Evolutionary conservation across 2,797 vertebrate genomes (phyloP), one percentile per base, ranked within the genome.

Genomic region (Epinephelus malabaricus): DNA sequence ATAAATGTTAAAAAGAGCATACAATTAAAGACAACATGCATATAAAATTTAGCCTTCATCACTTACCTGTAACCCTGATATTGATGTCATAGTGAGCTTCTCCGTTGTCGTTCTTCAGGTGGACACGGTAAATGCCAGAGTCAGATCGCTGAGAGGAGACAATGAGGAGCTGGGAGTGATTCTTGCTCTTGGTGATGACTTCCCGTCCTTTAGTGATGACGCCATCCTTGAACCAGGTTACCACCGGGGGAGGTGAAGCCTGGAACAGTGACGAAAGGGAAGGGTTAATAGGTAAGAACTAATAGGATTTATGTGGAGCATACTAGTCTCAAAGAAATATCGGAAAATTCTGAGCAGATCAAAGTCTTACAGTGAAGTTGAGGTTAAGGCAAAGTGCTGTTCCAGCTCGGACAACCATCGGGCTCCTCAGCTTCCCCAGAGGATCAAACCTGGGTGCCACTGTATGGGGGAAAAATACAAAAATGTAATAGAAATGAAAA

Each of bases 371-470:
- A n/a, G 80, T 90, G 87, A 94, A 96, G 89, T 78, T 76, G 54
- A 90, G 77, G 4, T 86, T 84, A 87, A 95, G 89, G 11, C 93
- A 91, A 63, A 94, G 83, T 34, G 93, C 88, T n/a, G 88, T 89
- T 55, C 95, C 94, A 38, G 93, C 90, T 15, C 78, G 78, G 71
- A 95, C 88, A 79, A 96, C 93, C 90, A 90, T 87, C 82, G 91
- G 94, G 86, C 93, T 96, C 92, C 93, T 95, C 89, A 95, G 74
- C 49, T 81, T 89, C 69, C 88, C 90, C 63, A 88, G 92, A 62
- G 92, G 86, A 71, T 95, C 87, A 90, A 95, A 95, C 76, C 87
- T 94, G 30, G 88, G 88, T 3, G 65, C 3, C 12, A 76, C 94
- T 94, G 77, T 13, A 23, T 2, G 43, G 17, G 14, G 51, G 30